These are phyloP conservation scores for Dusona sp. DNA, from an alignment of 2,888 invertebrate genomes.

Conservation along the genomic window DNA sequence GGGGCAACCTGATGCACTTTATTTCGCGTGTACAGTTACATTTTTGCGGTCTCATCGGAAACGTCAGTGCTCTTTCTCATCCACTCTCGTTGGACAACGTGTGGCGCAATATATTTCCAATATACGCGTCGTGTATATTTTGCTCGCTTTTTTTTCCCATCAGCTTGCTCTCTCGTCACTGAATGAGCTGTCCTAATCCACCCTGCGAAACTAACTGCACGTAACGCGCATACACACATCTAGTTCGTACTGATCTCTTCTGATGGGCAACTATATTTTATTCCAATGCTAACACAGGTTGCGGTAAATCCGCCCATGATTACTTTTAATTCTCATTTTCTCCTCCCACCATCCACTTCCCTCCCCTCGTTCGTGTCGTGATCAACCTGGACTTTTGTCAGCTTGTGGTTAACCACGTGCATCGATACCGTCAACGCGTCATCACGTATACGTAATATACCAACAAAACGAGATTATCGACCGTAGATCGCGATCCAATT, in stretches of 20 bases:
- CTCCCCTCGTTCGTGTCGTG: conserved; percentile 37
- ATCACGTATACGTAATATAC: conserved; percentile 23
- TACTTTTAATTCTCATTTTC: conserved; percentile 80
- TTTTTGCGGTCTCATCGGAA: conserved; percentile 67
- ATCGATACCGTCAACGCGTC: conserved; percentile 52
- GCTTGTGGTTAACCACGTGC: conserved; percentile 77
- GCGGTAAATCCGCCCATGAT: conserved; percentile 81
- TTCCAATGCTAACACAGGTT: conserved; percentile 74
- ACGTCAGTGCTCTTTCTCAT: conserved; percentile 53
- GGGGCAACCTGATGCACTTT: conserved; percentile 62
- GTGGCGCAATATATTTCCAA: conserved; percentile 21
- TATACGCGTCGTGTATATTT: conserved; percentile 2
- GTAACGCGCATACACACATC: conserved; percentile 1
- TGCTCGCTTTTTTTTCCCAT: neutral
- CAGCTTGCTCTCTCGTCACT: conserved; percentile 23
- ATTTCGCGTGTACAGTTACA: conserved; percentile 65
- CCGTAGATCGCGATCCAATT: neutral
- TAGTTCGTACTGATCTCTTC: conserved; percentile 73
- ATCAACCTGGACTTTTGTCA: conserved; percentile 67
- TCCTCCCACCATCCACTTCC: conserved; percentile 64
- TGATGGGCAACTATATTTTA: conserved; percentile 25
- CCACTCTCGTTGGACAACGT: conserved; percentile 19
- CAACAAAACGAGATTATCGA: conserved; percentile 18
- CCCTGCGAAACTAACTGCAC: conserved; percentile 30
- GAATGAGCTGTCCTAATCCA: conserved; percentile 10